Evolutionary conservation across 2,888 invertebrate genomes (phyloP), one percentile per base, ranked within the genome.

Genomic region (Acheta domesticus): DNA sequence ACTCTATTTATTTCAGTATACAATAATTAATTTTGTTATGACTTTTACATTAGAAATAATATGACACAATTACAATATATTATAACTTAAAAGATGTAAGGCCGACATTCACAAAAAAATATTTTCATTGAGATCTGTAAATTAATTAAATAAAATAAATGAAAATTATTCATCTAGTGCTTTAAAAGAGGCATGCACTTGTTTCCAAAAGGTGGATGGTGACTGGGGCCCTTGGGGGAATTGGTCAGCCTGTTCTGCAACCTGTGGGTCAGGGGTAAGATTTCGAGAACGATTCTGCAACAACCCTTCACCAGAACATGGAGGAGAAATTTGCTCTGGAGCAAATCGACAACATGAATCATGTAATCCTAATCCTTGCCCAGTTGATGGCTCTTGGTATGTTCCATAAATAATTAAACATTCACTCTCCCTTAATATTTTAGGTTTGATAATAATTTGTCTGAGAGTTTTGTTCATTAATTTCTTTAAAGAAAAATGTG

Each of bases 331-430:
- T 4, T 62, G 62, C 62, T 62, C 14, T 62, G 62, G 62, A 19
- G 62, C 62, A 62, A 62, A 62, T n/a, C 62, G 62, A 19, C 62
- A 62, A 62, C 62, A 62, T 62, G 62, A 62, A 62, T 19, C 62
- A 19, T 62, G 62, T 62, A 62, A 62, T 62, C 4, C 3, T 19
- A n/a, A 62, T 62, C 62, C 62, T 19, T 62, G 62, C n/a, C 62
- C 62, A 62, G n/a, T 62, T 62, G 62, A 62, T 62, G 62, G 62
- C 14, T 19, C 16, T n/a, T 62, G 62, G 62, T 62, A 62, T 3
- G 14, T 19, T 62, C 1, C 62, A 12, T 5, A 62, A 12, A 62
- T 62, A 62, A 19, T 62, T 14, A 14, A 19, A 62, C 12, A n/a
- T 62, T 62, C n/a, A 62, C n/a, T 1, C 3, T 62, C 16, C n/a